Conservation (phyloP, 2,797 vertebrate species). For the Simalia tracyae region DNA sequence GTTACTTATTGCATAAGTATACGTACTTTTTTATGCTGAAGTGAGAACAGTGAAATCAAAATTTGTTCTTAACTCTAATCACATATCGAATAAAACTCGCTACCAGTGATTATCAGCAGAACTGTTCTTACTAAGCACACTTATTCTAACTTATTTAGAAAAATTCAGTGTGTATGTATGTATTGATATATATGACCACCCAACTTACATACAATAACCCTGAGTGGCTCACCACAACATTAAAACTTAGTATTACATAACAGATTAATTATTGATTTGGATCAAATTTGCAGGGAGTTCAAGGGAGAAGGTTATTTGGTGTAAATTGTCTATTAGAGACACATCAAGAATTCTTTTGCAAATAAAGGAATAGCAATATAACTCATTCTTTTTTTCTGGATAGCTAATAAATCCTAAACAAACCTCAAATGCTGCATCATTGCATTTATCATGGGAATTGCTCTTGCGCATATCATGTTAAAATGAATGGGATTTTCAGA, state of each 20-base stretch:
- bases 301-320: not conserved
- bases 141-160: not conserved
- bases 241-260: not conserved
- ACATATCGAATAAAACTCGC: not conserved
- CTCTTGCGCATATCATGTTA: constrained; percentile 1
- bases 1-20: not conserved
- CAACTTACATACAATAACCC: not conserved
- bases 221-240: not conserved
- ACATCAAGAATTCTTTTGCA: not conserved
- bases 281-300: not conserved
- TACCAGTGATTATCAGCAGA: not conserved
- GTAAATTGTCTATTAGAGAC: not conserved
- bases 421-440: not conserved
- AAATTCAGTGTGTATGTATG: not conserved
- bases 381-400: not conserved
- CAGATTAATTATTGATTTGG: not conserved
- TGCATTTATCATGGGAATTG: not conserved
- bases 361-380: not conserved
- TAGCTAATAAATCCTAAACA: not conserved
- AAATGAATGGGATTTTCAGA: not conserved
- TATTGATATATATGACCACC: not conserved
- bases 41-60: not conserved
- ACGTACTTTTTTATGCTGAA: not conserved
- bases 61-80: not conserved
- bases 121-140: not conserved